These are phyloP conservation scores for Drosophila emarginata DNA, from an alignment of 2,888 invertebrate genomes.

Conservation along the genomic window DNA sequence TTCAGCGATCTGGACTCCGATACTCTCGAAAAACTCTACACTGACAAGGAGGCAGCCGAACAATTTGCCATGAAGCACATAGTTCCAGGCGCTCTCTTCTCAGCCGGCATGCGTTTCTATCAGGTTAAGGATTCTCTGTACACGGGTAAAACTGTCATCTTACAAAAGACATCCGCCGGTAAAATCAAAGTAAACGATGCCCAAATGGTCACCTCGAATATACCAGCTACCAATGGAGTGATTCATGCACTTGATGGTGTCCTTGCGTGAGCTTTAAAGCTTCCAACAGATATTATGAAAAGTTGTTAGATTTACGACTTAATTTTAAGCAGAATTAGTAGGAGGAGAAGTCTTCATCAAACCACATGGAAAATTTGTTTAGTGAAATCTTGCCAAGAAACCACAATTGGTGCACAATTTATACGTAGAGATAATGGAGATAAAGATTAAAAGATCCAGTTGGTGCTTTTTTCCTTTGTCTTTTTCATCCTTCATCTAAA, in stretches of 20 bases:
- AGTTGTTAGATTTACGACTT: constrained; percentile 46
- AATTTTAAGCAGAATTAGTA: constrained; percentile 32
- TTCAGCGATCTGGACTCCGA: constrained; percentile 87
- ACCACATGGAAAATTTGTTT: constrained; percentile 54
- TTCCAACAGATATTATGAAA: constrained; percentile 36
- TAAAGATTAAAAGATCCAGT: constrained; percentile 15
- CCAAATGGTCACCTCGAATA: constrained; percentile 91
- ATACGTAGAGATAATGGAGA: constrained; percentile 18
- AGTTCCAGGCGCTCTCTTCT: constrained; percentile 90
- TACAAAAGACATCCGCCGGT: constrained; percentile 89
- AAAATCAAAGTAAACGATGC: constrained; percentile 93
- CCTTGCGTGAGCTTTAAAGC: constrained; percentile 83
- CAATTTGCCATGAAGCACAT: constrained; percentile 90
- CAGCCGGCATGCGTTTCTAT: constrained; percentile 93
- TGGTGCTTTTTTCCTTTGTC: constrained; percentile 72
- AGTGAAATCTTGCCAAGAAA: constrained; percentile 74
- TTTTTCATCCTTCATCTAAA: constrained; percentile 64
- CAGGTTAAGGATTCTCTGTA: constrained; percentile 91
- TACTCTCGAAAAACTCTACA: constrained; percentile 85
- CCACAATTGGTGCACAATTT: constrained; percentile 55
- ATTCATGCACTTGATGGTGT: constrained; percentile 91
- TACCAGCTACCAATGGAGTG: constrained; percentile 94
- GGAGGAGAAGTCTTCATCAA: constrained; percentile 39
- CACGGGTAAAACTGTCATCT: constrained; percentile 88
- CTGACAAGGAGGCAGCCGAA: constrained; percentile 86